Percentiles rank a stretch among this genome's conserved stretches.
Conservation (phyloP, 2,888 invertebrate species). For the Ceramica pisi region DNA sequence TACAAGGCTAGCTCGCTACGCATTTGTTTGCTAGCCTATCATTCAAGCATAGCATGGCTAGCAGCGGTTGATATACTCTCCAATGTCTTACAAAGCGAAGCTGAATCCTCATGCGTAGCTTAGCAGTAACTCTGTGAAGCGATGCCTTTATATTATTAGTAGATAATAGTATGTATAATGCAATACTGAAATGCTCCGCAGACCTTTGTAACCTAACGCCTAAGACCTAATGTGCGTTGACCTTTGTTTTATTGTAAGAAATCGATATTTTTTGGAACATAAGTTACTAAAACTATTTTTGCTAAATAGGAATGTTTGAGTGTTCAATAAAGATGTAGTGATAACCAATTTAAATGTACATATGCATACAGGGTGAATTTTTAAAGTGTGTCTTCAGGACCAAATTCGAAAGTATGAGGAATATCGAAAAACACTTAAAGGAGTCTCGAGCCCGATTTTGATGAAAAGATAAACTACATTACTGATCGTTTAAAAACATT, state of each 20-base stretch:
- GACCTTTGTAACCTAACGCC: not conserved
- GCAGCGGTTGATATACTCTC: not conserved
- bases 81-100: not conserved
- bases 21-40: not conserved
- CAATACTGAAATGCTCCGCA: not conserved
- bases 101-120: not conserved
- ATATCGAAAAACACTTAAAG: no score
- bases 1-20: no score
- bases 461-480: no score
- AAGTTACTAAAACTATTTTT: not conserved
- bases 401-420: no score
- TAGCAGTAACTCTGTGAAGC: not conserved
- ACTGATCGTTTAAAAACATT: no score
- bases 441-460: no score
- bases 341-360: not conserved
- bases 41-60: not conserved
- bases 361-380: no score
- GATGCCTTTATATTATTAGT: not conserved
- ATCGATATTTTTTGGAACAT: not conserved
- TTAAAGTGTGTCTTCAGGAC: no score
- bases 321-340: not conserved
- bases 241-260: slow-evolving; percentile 5
- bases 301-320: not conserved
- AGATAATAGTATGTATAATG: not conserved
- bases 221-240: not conserved